Evolutionary conservation across 2,888 invertebrate genomes (phyloP), one percentile per base, ranked within the genome.

Genomic region (Catotricha subobsoleta): DNA sequence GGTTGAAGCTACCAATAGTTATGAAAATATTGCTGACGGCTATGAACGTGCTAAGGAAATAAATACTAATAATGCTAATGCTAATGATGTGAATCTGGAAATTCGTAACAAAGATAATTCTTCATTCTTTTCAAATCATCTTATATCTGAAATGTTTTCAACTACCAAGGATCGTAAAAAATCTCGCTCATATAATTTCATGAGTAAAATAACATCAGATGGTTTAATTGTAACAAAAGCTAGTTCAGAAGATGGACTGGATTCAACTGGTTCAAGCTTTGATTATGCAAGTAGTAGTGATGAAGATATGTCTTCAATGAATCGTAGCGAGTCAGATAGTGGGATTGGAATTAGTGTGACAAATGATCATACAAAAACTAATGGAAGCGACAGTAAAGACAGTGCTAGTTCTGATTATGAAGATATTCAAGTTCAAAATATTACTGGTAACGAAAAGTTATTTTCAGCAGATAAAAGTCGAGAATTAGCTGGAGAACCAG

Each of bases 401-500:
- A 57, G 58, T 28, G 58, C 58, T 39, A 60, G 57, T 43, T 60
- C 60, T 0, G 63, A 63, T 46, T 62, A 62, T 40, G 62, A 62
- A 47, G 63, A 62, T 38, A 62, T 62, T 28, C 61, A 63, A 23
- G 55, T 63, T 39, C 44, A 13, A 7, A 41, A 0, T 38, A 39
- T 6, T 16, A 41, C 18, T 31, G 40, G 7, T 50, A 50, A 37
- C 47, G 45, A 18, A 49, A 51, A 20, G 34, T 6, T 9, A n/a
- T 66, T 67, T 10, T 64, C 65, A n/a, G 67, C 68, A 53, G 73
- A 74, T 39, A 67, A 71, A 46, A 81, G 79, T 55, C 67, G 84
- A 21, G 84, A 86, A 53, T 62, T 78, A 48, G 84, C 83, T 8
- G 86, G 84, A 8, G 84, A 83, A 52, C 86, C 86, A 1, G 86